Evolutionary conservation across 2,797 vertebrate genomes (phyloP), one percentile per base, ranked within the genome.

Genomic region (Acipenser transmontanus): DNA sequence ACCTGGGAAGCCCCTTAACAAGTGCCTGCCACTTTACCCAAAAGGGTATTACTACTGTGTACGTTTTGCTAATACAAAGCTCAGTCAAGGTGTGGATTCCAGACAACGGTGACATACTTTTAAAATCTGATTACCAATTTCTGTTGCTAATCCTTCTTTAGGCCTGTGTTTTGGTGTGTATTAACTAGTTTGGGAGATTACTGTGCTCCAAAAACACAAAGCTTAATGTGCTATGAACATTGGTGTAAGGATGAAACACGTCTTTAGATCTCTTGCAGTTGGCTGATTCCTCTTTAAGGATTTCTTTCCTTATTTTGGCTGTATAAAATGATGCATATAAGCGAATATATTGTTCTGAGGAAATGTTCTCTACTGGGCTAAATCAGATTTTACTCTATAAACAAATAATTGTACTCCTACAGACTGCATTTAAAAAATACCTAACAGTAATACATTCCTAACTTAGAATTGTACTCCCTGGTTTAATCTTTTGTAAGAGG

Each of bases 1-100:
- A 82, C 70, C 73, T 78, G 69, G 66, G 73, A 66, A 48, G 47
- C 69, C 61, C 56, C 76, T 75, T 73, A 67, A 68, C 62, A 65
- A 70, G 67, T 65, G 70, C 48, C 66, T 78, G 69, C 67, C 68
- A 69, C 61, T 75, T 74, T 61, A 66, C 72, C 71, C 60, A 11
- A 60, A 63, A 54, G 51, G 34, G 34, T 34, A 34, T 34, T 34
- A 34, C 20, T 34, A 34, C 47, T 61, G 59, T 68, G 66, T 73
- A 74, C 1, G 7, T 66, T 17, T 51, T 62, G 66, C 12, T 7
- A 69, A 71, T 67, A 65, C 64, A 72, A 73, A 80, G 70, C 52
- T 66, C 47, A 34, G 17, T 48, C 71, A 56, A 48, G 66, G 69
- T 59, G 20, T 63, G 17, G 52, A 66, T 66, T 70, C 50, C 49